These are phyloP conservation scores for Vulpes lagopus DNA, from an alignment of 2,113 vertebrate species.

Conservation along the genomic window DNA sequence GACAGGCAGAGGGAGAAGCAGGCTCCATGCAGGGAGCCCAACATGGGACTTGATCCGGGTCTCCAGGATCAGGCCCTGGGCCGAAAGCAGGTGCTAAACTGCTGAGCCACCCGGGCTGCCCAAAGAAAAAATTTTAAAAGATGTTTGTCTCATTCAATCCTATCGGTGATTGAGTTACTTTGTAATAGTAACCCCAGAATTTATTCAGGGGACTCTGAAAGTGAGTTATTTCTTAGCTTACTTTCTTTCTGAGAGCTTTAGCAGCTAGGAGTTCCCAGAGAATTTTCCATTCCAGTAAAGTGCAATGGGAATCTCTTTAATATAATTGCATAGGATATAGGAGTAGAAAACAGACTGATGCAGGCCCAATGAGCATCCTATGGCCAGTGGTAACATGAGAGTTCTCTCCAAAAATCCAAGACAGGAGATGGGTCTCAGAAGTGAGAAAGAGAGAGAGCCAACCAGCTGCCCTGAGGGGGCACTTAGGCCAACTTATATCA, in stretches of 20 bases:
- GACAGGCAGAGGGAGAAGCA: too few species aligned
- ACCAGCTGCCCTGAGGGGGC: background rate
- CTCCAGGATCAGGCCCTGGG: too few species aligned
- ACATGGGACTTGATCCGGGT: too few species aligned
- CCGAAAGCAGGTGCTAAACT: too few species aligned
- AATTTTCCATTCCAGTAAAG: background rate
- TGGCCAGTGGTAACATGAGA: background rate
- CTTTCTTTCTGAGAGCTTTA: background rate
- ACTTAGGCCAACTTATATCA: background rate
- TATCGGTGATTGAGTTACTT: background rate
- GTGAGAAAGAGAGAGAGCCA: background rate
- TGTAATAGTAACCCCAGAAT: background rate
- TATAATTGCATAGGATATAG: background rate
- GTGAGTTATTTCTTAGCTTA: background rate
- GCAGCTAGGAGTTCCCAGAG: background rate
- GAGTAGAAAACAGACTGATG: background rate
- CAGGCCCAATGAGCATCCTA: background rate
- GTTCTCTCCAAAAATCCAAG: background rate
- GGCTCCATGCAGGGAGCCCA: too few species aligned
- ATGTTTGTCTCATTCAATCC: background rate
- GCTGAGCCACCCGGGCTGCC: too few species aligned
- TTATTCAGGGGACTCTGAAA: background rate
- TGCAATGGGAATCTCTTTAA: background rate
- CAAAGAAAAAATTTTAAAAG: background rate
- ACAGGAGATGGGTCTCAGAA: background rate